Evolutionary conservation across 64 coral and sea anemone genomes (phyloP).

Genomic region (Cladopsammia gracilis): DNA sequence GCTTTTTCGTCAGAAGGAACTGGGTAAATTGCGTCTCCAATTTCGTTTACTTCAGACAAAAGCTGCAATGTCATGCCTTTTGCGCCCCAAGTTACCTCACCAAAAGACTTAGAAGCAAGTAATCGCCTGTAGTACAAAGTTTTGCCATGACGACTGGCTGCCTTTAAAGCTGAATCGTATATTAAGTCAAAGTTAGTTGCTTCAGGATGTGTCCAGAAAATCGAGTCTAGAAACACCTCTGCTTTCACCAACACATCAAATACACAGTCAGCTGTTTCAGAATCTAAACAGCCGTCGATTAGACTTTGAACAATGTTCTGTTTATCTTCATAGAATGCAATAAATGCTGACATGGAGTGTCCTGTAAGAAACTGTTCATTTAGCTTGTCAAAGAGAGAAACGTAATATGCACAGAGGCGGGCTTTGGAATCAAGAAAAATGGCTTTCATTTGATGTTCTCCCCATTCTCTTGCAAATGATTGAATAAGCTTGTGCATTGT

Average conservation of each 20-base stretch:
- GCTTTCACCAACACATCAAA: not conserved
- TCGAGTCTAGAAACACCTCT: conserved; percentile 11
- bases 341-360: conserved; percentile 3
- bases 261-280: not conserved
- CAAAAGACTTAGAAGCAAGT: not conserved
- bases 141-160: not conserved
- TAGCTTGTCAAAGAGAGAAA: not conserved
- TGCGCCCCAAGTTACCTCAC: not conserved
- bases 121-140: not conserved
- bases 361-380: not conserved
- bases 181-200: not conserved
- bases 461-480: not conserved
- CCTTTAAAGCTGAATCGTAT: conserved; percentile 7
- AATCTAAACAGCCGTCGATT: not conserved
- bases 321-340: conserved; percentile 20
- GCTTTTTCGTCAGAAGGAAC: not conserved
- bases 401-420: not conserved
- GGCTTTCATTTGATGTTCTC: not conserved
- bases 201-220: not conserved
- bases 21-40: not conserved
- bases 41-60: not conserved
- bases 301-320: not conserved
- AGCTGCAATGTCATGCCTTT: not conserved
- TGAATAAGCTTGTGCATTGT: conserved; percentile 21
- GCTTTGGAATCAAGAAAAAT: not conserved